phyloP scores from a whole-genome alignment of 2,113 vertebrate genomes.

The Noctilio leporinus region DNA sequence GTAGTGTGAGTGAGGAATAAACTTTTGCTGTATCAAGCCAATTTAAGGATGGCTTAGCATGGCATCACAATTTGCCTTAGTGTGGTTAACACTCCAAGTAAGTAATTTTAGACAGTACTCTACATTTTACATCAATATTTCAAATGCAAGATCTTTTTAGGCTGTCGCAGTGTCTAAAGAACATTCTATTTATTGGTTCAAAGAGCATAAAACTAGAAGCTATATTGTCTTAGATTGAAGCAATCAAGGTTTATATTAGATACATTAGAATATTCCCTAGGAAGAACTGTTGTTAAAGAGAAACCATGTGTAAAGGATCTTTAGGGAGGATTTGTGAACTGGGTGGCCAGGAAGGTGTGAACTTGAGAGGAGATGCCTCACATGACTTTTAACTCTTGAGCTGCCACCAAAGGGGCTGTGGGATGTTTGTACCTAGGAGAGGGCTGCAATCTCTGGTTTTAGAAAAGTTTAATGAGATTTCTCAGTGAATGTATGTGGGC shows the following conservation, averaged over 20 bases:
- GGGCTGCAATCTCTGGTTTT: neutral
- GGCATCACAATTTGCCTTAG: neutral
- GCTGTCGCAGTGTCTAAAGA: neutral
- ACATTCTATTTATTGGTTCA: neutral
- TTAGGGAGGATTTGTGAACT: neutral
- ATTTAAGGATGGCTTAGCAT: neutral
- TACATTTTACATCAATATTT: neutral
- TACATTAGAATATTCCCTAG: neutral
- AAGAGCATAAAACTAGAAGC: slow-evolving; percentile 12
- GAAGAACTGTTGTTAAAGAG: neutral
- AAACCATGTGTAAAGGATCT: neutral
- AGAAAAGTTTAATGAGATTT: neutral
- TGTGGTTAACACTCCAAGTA: neutral
- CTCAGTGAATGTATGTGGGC: neutral
- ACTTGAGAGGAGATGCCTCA: neutral
- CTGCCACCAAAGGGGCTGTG: neutral
- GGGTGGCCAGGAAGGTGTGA: neutral
- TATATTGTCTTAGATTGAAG: neutral
- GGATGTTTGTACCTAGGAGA: neutral
- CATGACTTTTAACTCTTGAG: neutral
- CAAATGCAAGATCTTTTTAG: neutral
- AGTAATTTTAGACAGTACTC: neutral
- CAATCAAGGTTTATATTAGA: neutral
- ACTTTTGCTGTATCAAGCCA: neutral
- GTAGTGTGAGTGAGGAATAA: neutral